Conservation (phyloP, 2,888 invertebrate genomes). For the Athetis lepigone region DNA sequence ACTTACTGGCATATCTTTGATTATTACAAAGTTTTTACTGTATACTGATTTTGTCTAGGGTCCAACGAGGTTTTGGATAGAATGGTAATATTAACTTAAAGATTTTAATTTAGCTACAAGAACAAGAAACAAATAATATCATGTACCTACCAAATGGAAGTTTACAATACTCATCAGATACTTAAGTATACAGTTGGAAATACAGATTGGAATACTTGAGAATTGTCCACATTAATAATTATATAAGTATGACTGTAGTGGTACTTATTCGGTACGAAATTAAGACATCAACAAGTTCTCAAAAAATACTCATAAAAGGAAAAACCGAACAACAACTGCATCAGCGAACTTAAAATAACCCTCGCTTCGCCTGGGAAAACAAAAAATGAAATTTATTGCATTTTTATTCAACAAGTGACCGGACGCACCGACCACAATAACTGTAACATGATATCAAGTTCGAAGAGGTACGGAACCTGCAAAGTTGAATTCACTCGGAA, state of each 20-base stretch:
- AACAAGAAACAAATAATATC: too few relatives aligned
- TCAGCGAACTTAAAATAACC: slow-evolving; percentile 30
- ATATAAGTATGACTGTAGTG: too few relatives aligned
- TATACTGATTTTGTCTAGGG: too few relatives aligned
- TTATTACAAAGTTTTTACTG: background rate
- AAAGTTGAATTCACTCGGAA: slow-evolving; percentile 41
- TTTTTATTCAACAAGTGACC: slow-evolving; percentile 50
- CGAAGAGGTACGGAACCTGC: slow-evolving; percentile 50
- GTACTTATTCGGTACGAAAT: too few relatives aligned
- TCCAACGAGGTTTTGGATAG: too few relatives aligned
- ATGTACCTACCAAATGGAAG: too few relatives aligned
- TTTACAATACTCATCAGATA: too few relatives aligned
- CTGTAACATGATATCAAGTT: slow-evolving; percentile 62
- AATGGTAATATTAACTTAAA: too few relatives aligned
- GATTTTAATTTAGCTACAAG: too few relatives aligned
- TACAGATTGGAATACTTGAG: too few relatives aligned
- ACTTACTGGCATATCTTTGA: background rate
- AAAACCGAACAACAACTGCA: slow-evolving; percentile 18
- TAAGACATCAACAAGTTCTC: slow-evolving; percentile 4
- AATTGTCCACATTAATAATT: too few relatives aligned
- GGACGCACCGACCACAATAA: slow-evolving; percentile 51
- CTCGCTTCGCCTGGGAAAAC: slow-evolving; percentile 29
- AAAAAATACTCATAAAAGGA: slow-evolving; percentile 2
- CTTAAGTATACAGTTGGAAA: too few relatives aligned
- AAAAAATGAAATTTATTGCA: slow-evolving; percentile 43